phyloP scores from a whole-genome alignment of 2,797 vertebrate genomes.

The Falco berigora region DNA sequence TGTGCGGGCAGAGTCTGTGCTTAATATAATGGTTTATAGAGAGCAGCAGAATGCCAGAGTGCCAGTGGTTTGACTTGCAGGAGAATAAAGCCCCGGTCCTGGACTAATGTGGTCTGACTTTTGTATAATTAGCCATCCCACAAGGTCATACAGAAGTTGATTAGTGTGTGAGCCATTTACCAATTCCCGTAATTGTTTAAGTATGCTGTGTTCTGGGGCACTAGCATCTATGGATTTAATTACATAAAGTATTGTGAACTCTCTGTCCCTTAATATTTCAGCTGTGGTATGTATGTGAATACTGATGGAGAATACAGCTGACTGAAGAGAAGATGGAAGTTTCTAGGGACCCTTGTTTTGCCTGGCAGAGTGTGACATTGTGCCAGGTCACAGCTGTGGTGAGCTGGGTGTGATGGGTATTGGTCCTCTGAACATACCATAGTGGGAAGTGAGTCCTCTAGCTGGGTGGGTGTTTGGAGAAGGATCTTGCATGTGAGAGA shows the following conservation, averaged over 20 bases:
- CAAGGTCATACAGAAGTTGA: neutral
- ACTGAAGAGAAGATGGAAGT: neutral
- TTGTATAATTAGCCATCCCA: neutral
- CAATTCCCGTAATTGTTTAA: neutral
- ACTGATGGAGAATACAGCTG: neutral
- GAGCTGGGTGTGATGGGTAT: neutral
- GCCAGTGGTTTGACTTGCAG: rapidly evolving
- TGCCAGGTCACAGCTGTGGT: neutral
- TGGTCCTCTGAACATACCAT: rapidly evolving
- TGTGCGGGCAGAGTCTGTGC: neutral
- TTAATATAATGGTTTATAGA: rapidly evolving
- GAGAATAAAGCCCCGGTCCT: neutral
- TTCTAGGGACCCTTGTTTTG: rapidly evolving
- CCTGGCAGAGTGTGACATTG: rapidly evolving
- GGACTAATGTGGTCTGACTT: neutral
- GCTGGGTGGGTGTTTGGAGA: neutral
- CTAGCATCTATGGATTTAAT: neutral
- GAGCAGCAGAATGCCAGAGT: neutral
- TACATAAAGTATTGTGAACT: neutral
- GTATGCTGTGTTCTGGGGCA: neutral
- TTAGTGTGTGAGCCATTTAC: neutral
- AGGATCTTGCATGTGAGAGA: rapidly evolving
- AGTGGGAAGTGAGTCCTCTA: rapidly evolving
- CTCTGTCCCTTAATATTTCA: neutral
- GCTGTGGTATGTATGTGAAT: neutral